Evolutionary conservation across 2,888 invertebrate genomes (phyloP).

Genomic region (Drosophila prolongata): DNA sequence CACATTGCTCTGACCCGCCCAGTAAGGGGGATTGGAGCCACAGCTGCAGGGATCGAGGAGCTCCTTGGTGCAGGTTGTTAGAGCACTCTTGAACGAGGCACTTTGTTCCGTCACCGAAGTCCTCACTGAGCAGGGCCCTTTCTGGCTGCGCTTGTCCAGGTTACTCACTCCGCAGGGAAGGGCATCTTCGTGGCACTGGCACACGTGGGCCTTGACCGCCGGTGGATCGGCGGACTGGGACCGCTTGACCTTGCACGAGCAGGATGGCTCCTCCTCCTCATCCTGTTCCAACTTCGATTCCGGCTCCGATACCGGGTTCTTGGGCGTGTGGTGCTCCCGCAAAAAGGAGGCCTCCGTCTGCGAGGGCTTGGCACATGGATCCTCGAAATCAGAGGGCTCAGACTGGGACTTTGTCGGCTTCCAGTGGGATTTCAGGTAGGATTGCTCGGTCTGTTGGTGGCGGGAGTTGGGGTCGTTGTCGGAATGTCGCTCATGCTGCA

Average conservation of each 20-base stretch:
- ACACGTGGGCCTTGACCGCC: background rate
- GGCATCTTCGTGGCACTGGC: background rate
- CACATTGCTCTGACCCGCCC: slow-evolving; percentile 22
- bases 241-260: background rate
- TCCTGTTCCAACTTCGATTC: background rate
- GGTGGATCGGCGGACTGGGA: slow-evolving; percentile 23
- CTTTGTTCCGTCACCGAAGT: background rate
- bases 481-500: slow-evolving; percentile 56
- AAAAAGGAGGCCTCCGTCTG: slow-evolving; percentile 45
- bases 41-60: slow-evolving; percentile 1
- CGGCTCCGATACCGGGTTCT: background rate
- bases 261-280: slow-evolving; percentile 1
- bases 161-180: background rate
- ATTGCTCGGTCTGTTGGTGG: slow-evolving; percentile 53
- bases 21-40: slow-evolving; percentile 5
- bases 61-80: slow-evolving; percentile 6
- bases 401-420: slow-evolving; percentile 15
- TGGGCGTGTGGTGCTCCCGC: slow-evolving; percentile 2
- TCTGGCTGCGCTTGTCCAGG: background rate
- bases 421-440: slow-evolving; percentile 41
- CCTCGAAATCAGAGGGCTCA: background rate
- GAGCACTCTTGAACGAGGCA: background rate
- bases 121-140: background rate
- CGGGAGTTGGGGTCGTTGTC: slow-evolving; percentile 14
- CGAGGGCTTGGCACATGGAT: slow-evolving; percentile 22